These are phyloP conservation scores for Eretmocerus hayati DNA, from an alignment of 2,888 invertebrate species.

Conservation along the genomic window DNA sequence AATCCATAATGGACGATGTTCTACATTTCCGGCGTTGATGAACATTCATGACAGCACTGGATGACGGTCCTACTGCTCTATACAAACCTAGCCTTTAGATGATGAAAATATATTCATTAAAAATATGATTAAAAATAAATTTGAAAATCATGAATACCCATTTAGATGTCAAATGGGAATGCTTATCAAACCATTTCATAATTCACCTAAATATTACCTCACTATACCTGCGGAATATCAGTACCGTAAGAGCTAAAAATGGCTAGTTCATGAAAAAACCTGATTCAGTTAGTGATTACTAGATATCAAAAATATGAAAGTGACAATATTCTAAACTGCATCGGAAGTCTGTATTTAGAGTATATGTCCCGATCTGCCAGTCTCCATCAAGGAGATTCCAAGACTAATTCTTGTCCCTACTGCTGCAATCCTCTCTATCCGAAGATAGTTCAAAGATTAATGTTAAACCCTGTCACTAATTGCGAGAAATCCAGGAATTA, in stretches of 20 bases:
- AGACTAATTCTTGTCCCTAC: conserved; percentile 25
- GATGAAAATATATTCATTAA: conserved; percentile 33
- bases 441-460: too few species aligned
- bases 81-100: conserved; percentile 44
- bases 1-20: conserved; percentile 15
- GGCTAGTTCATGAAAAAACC: conserved; percentile 11
- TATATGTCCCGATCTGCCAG: conserved; percentile 20
- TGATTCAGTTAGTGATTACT: conserved; percentile 16
- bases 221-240: too few species aligned
- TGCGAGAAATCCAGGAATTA: too few species aligned
- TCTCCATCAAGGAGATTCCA: conserved; percentile 7
- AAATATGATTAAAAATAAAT: conserved; percentile 41
- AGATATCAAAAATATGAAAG: too few species aligned
- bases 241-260: conserved; percentile 8
- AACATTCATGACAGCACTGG: conserved; percentile 39
- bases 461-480: too few species aligned
- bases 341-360: too few species aligned
- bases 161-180: too few species aligned
- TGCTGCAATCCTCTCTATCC: conserved; percentile 33
- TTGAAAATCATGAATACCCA: conserved; percentile 35
- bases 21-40: conserved; percentile 6
- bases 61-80: conserved; percentile 41
- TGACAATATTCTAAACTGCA: too few species aligned
- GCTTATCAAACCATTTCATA: too few species aligned
- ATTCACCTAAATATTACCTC: conserved; percentile 1